Percentiles rank a stretch among this genome's conserved stretches.
Evolutionary conservation across 2,797 vertebrate genomes (phyloP).

Genomic region (Poecile montanus): DNA sequence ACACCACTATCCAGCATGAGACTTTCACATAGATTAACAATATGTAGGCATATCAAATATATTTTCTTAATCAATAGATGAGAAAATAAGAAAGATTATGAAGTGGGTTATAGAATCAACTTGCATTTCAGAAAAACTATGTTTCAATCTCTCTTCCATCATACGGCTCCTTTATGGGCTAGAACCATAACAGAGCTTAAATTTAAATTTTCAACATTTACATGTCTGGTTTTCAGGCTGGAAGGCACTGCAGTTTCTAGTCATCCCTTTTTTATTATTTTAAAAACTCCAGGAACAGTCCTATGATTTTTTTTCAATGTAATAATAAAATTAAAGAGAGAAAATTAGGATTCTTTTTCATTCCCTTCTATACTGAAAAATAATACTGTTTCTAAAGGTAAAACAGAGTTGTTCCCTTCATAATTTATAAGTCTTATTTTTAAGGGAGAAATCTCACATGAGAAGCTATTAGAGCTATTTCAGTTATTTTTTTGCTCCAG

Average conservation of each 20-base stretch:
- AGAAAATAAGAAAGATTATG: neutral
- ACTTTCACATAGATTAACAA: neutral
- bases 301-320: neutral
- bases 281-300: neutral
- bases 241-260: neutral
- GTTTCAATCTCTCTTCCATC: neutral
- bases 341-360: neutral
- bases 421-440: neutral
- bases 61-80: neutral
- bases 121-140: neutral
- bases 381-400: neutral
- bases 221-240: neutral
- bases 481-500: neutral
- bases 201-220: neutral
- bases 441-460: neutral
- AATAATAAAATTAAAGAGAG: neutral
- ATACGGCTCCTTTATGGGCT: neutral
- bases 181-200: neutral
- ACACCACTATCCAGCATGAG: neutral
- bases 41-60: neutral
- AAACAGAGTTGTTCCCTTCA: neutral
- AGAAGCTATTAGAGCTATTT: neutral
- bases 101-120: neutral
- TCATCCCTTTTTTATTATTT: neutral
- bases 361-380: neutral